Percentiles rank a stretch among this genome's conserved stretches.
Conservation (phyloP, 2,797 vertebrate species). For the Hemibagrus guttatus region DNA sequence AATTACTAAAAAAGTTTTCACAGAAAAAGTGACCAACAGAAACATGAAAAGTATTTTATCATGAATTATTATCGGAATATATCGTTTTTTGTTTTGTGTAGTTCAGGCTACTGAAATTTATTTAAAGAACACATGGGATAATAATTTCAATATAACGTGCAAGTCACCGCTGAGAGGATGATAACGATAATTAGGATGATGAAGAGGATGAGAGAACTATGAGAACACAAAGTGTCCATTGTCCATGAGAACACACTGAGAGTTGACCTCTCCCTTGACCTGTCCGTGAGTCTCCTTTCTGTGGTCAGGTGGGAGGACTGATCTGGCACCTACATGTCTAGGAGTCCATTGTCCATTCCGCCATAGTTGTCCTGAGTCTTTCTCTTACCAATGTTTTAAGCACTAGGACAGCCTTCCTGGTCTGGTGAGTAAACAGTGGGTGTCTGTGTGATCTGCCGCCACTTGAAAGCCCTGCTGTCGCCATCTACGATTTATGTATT, state of each 20-base stretch:
- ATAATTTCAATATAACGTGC: not conserved
- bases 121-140: not conserved
- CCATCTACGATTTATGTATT: constrained; percentile 72
- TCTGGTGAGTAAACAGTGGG: constrained; percentile 68
- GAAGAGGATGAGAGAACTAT: not conserved
- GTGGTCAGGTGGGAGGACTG: constrained; percentile 65
- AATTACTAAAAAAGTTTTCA: too few relatives aligned
- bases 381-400: constrained; percentile 25
- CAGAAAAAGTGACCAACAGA: too few relatives aligned
- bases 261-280: constrained; percentile 30
- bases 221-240: constrained; percentile 23
- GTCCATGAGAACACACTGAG: constrained; percentile 5
- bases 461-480: constrained; percentile 69
- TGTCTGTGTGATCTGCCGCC: constrained; percentile 69
- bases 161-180: not conserved
- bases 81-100: not conserved
- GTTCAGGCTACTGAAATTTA: not conserved
- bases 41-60: too few relatives aligned
- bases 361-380: constrained; percentile 59
- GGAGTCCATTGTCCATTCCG: constrained; percentile 46
- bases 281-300: constrained; percentile 48
- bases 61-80: not conserved
- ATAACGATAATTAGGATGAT: constrained; percentile 7
- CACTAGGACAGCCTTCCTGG: constrained; percentile 7
- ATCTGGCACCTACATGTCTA: constrained; percentile 66